Base-by-base conservation (phyloP, 2,113 vertebrate species). In the Capricornis sumatraensis region DNA sequence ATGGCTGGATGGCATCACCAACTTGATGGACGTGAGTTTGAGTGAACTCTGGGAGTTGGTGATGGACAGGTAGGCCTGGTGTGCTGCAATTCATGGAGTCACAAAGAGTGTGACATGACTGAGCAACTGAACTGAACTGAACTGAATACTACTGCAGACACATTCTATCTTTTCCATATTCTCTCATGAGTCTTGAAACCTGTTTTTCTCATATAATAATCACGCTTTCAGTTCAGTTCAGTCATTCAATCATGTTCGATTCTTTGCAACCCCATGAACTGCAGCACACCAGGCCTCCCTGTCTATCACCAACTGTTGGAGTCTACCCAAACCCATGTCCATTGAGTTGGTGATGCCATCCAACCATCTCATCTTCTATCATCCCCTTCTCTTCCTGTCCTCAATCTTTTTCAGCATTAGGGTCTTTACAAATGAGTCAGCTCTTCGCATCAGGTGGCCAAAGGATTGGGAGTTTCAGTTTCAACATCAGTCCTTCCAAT, bases 231-330 rank as follows among this genome's bases (percentile, higher is more conserved):
- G 64, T 21, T 36, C 64, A 71, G n/a, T 36, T 36, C 64, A 71
- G 17, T 36, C 1, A 5, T n/a, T 36, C n/a, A 71, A n/a, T 21
- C 17, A 0, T 36, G 64, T 71, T 19, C 0, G 0, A 11, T 4
- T 71, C 64, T 71, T 36, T 36, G n/a, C 4, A 6, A 21, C 9
- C n/a, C 64, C 64, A 36, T 36, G 17, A 71, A 71, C 8, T 5
- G 1, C 64, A 71, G n/a, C n/a, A 36, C n/a, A 36, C 64, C n/a
- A 71, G 64, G 64, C 4, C 64, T 71, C n/a, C 17, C 64, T 36
- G 17, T 71, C 17, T 1, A 6, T 71, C 17, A 36, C 2, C 64
- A 71, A 11, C 64, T 11, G 9, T 19, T 4, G 0, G 64, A 71
- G 64, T 21, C 9, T 16, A 21, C 64, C 9, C 17, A 71, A 71